Conservation (phyloP, 2,113 vertebrate genomes). For the Leiothrix lutea region DNA sequence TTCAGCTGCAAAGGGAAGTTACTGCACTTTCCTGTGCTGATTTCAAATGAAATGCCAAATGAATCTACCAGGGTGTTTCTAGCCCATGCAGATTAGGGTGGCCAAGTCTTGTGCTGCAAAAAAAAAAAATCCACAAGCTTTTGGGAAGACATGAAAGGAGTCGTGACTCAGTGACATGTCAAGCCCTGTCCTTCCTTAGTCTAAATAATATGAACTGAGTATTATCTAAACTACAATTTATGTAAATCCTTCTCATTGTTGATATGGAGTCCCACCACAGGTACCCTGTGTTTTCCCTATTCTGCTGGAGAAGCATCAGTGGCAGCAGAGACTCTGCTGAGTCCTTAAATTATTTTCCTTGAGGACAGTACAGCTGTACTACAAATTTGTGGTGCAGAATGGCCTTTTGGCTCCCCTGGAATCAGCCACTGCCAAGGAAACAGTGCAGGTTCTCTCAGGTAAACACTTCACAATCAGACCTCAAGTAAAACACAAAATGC, state of each 20-base stretch:
- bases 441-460: not conserved
- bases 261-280: not conserved
- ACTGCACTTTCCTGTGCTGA: not conserved
- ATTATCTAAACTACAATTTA: not conserved
- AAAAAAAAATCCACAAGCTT: not conserved
- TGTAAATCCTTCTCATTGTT: not conserved
- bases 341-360: not conserved
- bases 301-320: not conserved
- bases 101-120: not conserved
- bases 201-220: not conserved
- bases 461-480: not conserved
- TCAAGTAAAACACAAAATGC: not conserved
- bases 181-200: not conserved
- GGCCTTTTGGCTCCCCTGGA: not conserved
- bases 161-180: not conserved
- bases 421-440: not conserved
- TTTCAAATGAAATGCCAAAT: not conserved
- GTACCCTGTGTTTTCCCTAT: not conserved
- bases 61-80: not conserved
- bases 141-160: not conserved
- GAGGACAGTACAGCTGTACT: not conserved
- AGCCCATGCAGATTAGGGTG: not conserved
- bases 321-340: not conserved
- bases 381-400: not conserved
- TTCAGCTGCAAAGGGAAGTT: not conserved